Base-by-base conservation (phyloP, 2,113 vertebrate species). In the Crocuta crocuta region DNA sequence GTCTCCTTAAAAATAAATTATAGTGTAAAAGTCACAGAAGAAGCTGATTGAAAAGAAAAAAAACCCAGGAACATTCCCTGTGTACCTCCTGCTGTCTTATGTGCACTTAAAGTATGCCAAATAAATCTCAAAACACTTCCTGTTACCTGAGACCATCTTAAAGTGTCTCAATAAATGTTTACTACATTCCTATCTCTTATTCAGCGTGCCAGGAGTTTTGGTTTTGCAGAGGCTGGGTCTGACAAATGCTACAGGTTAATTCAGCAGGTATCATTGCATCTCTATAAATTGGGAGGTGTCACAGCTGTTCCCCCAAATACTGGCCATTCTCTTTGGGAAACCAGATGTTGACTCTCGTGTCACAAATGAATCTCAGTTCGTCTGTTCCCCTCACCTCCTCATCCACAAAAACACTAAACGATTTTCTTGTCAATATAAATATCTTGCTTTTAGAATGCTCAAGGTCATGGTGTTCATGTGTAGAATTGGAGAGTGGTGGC, bases 1-100 rank as follows among this genome's bases (percentile, higher is more conserved):
- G 19, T 87, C 91, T 98, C 96, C 98, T 99, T 98, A 99, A 99
- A 99, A 98, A 98, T 98, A 98, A 98, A 99, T 99, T 98, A 98
- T 89, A 98, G 78, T 93, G 84, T 97, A 50, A 92, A 98, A 99
- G 97, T 95, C 98, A 98, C 98, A 98, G 98, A 99, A 82, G 95
- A 94, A 95, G 63, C 84, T 98, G 96, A 95, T 90, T 94, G 97
- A 98, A 96, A 98, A 98, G 89, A 71, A 97, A 97, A 98, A 98
- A 97, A 97, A 50, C 98, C 98, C 92, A 85, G 97, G 96, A 98
- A 98, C 70, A 80, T 97, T 98, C 94, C 93, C 87, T 84, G 4
- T 97, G 92, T 98, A 79, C 96, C 97, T 98, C 61, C 97, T 95
- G 71, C 97, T 98, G 98, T 98, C 98, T 99, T 97, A 97, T 97